Conservation (phyloP, 2,888 invertebrate genomes). For the Phaedon cochleariae region DNA sequence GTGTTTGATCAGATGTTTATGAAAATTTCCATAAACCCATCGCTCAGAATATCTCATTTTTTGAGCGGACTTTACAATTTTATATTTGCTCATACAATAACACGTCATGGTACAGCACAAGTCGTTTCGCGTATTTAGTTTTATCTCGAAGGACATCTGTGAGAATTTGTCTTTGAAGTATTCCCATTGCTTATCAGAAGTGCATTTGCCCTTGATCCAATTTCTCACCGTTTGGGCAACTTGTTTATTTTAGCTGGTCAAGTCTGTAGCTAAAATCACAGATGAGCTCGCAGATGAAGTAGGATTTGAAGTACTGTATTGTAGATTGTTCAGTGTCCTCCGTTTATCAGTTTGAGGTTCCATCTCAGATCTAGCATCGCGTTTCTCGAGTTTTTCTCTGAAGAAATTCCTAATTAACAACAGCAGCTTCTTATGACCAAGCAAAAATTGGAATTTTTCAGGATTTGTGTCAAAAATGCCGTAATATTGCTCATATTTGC, state of each 20-base stretch:
- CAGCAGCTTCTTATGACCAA: neutral
- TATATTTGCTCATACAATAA: neutral
- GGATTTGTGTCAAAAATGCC: too few species aligned
- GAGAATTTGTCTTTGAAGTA: neutral
- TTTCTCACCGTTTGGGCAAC: neutral
- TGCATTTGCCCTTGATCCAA: neutral
- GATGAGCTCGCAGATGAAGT: neutral
- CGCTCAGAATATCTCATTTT: neutral
- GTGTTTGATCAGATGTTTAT: too few species aligned
- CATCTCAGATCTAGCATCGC: neutral
- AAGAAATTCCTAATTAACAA: neutral
- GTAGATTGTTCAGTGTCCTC: neutral
- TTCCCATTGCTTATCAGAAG: neutral
- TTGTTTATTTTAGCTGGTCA: neutral
- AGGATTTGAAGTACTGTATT: neutral
- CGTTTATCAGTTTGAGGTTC: neutral
- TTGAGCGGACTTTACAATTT: neutral
- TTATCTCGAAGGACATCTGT: neutral
- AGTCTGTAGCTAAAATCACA: neutral
- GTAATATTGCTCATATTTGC: too few species aligned
- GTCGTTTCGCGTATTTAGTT: neutral
- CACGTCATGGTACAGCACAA: neutral
- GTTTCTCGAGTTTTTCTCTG: neutral
- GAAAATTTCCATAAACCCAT: neutral
- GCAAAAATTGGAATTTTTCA: too few species aligned